Conservation (phyloP, 2,797 vertebrate genomes). For the Semotilus atromaculatus region DNA sequence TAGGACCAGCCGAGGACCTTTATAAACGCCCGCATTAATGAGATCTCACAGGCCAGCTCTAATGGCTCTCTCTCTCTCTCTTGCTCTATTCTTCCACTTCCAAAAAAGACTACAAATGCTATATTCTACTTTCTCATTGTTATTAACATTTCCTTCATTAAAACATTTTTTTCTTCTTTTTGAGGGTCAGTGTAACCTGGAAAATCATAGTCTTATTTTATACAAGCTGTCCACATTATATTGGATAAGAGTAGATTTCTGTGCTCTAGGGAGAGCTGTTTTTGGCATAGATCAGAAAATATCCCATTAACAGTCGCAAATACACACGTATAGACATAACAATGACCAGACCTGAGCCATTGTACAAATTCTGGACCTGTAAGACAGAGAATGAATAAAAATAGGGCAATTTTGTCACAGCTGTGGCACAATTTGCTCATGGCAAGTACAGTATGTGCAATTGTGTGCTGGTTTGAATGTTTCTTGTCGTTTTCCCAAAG, state of each 20-base stretch:
- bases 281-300: background rate
- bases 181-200: background rate
- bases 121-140: background rate
- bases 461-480: background rate
- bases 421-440: background rate
- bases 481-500: background rate
- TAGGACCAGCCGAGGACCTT: conserved; percentile 31
- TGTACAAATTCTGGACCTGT: conserved; percentile 17
- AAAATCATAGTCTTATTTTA: conserved; percentile 18
- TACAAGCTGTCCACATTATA: background rate
- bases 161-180: background rate
- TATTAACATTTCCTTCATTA: conserved; percentile 26
- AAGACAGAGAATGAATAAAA: conserved; percentile 20
- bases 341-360: background rate
- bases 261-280: background rate
- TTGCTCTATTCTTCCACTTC: conserved; percentile 6
- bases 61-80: conserved; percentile 16
- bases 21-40: conserved; percentile 50
- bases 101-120: background rate
- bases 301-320: background rate
- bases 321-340: conserved; percentile 3
- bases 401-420: conserved; percentile 13
- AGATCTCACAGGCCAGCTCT: conserved; percentile 36
- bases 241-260: background rate
- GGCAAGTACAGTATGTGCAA: background rate